phyloP scores from a whole-genome alignment of 2,113 vertebrate genomes.

The Zosterops hypoxanthus region DNA sequence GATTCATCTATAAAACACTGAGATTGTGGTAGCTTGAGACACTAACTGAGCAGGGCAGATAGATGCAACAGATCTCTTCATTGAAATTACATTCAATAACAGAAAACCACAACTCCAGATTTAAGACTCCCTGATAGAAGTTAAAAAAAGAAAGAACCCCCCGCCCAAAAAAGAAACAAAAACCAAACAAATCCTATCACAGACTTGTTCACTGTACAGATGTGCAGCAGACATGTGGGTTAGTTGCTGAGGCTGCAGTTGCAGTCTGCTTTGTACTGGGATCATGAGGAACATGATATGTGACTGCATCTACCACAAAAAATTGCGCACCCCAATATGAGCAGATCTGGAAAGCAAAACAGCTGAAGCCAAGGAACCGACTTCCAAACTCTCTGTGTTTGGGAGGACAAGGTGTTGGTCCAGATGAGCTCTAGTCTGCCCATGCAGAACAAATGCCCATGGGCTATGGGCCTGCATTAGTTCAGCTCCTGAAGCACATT shows the following conservation, averaged over 20 bases:
- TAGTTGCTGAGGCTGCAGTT: constrained; percentile 51
- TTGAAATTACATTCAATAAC: neutral
- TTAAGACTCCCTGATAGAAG: neutral
- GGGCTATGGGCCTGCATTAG: neutral
- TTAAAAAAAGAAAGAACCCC: neutral
- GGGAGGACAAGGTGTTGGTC: fast-evolving
- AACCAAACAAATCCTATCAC: neutral
- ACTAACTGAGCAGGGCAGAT: neutral
- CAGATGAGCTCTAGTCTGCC: neutral
- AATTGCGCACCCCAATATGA: neutral
- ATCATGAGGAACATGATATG: neutral
- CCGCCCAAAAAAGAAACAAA: neutral
- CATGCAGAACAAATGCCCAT: neutral
- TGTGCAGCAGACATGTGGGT: constrained; percentile 33
- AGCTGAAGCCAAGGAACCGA: fast-evolving
- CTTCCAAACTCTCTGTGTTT: neutral
- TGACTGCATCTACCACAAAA: neutral
- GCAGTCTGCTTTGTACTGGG: constrained; percentile 11
- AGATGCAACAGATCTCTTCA: neutral
- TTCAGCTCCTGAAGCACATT: neutral
- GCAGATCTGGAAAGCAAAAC: fast-evolving
- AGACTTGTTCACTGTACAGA: neutral
- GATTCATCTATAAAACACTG: neutral
- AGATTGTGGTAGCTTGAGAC: neutral
- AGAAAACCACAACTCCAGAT: neutral